These are phyloP conservation scores for Drosophila bocki DNA, from an alignment of 1,140 invertebrate genomes.

Conservation along the genomic window DNA sequence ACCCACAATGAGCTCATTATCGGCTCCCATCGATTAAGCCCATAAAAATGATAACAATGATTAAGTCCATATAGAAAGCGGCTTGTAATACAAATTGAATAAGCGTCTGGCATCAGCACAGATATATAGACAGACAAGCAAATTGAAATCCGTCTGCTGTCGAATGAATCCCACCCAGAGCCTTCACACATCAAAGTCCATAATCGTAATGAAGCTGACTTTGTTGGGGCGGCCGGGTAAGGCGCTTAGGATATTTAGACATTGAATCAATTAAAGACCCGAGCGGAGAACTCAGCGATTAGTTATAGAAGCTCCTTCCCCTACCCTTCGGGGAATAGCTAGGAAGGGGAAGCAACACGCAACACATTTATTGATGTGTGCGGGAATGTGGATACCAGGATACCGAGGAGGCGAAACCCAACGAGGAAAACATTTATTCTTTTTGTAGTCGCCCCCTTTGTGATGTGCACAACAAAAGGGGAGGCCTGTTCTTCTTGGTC, in stretches of 20 bases:
- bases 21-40: conserved; percentile 62
- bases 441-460: conserved; percentile 17
- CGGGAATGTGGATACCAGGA: conserved; percentile 3
- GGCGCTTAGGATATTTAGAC: conserved; percentile 61
- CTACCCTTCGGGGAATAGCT: background rate
- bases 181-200: conserved; percentile 64
- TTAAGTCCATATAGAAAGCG: conserved; percentile 16
- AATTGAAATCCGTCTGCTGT: conserved; percentile 41
- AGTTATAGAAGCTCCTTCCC: conserved; percentile 31
- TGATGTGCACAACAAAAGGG: conserved; percentile 26
- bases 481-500: conserved; percentile 13
- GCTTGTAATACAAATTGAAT: conserved; percentile 72
- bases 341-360: conserved; percentile 10
- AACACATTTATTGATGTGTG: conserved; percentile 45
- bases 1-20: conserved; percentile 49
- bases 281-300: conserved; percentile 36
- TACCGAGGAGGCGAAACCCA: conserved; percentile 3
- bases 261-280: conserved; percentile 78
- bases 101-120: conserved; percentile 11
- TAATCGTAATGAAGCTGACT: conserved; percentile 73
- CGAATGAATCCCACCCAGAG: background rate
- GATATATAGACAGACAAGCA: conserved; percentile 13
- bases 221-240: conserved; percentile 43
- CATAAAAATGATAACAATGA: conserved; percentile 69
- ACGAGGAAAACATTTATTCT: conserved; percentile 42